A percentile compares a stretch with the other conserved stretches of the same genome.
phyloP scores from a whole-genome alignment of 2,113 vertebrate genomes.

The Colistium nudipinnis region DNA sequence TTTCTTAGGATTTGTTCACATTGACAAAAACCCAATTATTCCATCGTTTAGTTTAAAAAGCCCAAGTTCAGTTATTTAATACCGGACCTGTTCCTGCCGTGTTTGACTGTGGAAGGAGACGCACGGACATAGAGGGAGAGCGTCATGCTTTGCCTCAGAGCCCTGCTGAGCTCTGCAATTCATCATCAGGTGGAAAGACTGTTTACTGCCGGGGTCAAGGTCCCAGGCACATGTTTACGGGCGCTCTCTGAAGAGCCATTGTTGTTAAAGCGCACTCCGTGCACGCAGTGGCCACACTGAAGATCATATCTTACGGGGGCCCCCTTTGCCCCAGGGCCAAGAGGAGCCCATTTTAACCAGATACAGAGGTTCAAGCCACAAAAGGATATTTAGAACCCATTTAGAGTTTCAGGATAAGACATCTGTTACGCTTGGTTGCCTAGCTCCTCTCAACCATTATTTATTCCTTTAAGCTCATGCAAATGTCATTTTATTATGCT shows the following conservation, averaged over 20 bases:
- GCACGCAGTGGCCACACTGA: conserved; percentile 42
- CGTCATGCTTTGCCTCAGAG: conserved; percentile 3
- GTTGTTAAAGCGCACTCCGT: conserved; percentile 74
- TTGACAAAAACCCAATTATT: not conserved
- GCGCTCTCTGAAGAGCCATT: conserved; percentile 75
- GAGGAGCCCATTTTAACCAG: conserved; percentile 54
- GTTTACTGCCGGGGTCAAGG: conserved; percentile 84
- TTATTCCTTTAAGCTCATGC: conserved; percentile 41
- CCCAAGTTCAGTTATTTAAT: not conserved
- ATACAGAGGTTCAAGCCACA: conserved; percentile 53
- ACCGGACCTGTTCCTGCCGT: not conserved
- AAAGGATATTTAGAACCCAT: conserved; percentile 56
- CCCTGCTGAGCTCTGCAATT: conserved; percentile 69
- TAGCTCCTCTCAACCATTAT: not conserved
- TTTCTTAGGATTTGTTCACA: not conserved
- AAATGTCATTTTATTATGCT: conserved; percentile 39
- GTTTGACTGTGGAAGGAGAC: conserved; percentile 6
- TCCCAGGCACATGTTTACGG: conserved; percentile 79
- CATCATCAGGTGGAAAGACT: conserved; percentile 77
- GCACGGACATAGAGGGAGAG: not conserved
- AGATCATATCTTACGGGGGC: conserved; percentile 72
- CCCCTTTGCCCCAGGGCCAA: conserved; percentile 37
- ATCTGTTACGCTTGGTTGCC: conserved; percentile 39
- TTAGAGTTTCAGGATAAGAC: conserved; percentile 37
- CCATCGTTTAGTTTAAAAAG: not conserved